Evolutionary conservation across 1,140 invertebrate genomes (phyloP).

Genomic region (Drosophila suzukii): DNA sequence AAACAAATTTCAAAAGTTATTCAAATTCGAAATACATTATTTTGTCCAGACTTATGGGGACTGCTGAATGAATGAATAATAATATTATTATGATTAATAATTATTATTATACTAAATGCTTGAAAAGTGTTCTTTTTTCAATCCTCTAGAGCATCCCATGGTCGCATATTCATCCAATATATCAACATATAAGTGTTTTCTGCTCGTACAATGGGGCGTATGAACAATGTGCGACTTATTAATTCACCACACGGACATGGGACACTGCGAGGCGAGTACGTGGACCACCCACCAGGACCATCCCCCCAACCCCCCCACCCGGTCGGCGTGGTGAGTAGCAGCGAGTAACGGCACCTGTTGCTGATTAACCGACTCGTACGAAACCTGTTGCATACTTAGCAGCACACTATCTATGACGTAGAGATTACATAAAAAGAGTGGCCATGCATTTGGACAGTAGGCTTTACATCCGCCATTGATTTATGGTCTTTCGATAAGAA

Average conservation of each 20-base stretch:
- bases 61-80: too few relatives aligned
- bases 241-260: conserved; percentile 67
- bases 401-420: conserved; percentile 48
- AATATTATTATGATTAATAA: too few relatives aligned
- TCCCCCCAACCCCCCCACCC: conserved; percentile 12
- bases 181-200: not conserved
- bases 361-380: conserved; percentile 36
- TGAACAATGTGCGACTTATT: conserved; percentile 67
- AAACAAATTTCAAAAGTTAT: too few relatives aligned
- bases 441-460: conserved; percentile 28
- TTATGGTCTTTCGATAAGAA: conserved; percentile 28
- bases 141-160: not conserved
- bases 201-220: conserved; percentile 59
- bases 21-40: too few relatives aligned
- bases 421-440: conserved; percentile 8
- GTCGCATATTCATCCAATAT: not conserved
- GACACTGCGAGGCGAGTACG: conserved; percentile 5
- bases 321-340: conserved; percentile 43
- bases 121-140: too few relatives aligned
- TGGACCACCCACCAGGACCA: conserved; percentile 5
- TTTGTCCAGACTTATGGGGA: too few relatives aligned
- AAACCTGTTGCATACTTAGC: conserved; percentile 72
- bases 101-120: too few relatives aligned
- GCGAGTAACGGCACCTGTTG: conserved; percentile 63
- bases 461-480: conserved; percentile 25